Evolutionary conservation across 1,140 invertebrate species (phyloP), one percentile per base, ranked within the genome.

Genomic region (Magallana ariakensis): DNA sequence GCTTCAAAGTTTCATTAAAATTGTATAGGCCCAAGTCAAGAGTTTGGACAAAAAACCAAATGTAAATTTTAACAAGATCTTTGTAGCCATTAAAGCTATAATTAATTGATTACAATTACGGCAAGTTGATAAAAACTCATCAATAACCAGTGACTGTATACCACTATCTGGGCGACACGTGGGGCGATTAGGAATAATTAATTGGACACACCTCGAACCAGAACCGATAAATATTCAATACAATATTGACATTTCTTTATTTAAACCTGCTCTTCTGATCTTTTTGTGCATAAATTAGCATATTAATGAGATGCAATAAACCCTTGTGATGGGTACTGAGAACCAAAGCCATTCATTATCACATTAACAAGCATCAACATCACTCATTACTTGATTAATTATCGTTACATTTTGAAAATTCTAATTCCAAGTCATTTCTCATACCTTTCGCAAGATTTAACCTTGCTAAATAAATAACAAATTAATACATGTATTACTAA

Each of bases 321-420:
- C 7, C 10, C 66, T 33, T 75, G 66, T 75, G 22, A 75, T 75
- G 33, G 22, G 66, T 22, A 75, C 66, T 22, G 13, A 46, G 33
- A 33, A 19, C 66, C 66, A 26, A 75, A 26, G 13, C 15, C 66
- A 75, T 75, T 26, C 22, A 75, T 26, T 26, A 75, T 33, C 33
- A 75, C 66, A 75, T 75, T 26, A 75, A 75, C 66, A 9, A 46
- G 33, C 15, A 33, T 22, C 66, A 75, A 26, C 66, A 75, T 75
- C 66, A 75, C 66, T 75, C 66, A 75, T 75, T 75, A 75, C 66
- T 75, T 75, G 66, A 75, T 75, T 75, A 75, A 75, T 75, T 75
- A 75, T 22, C 13, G 26, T 75, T 33, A 75, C 22, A 22, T 75
- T 75, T 26, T 26, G 22, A 22, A 75, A 75, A 26, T 75, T 60